A percentile compares a stretch with the other conserved stretches of the same genome.
These are phyloP conservation scores for Acronicta alni DNA, from an alignment of 2,888 invertebrate species.

Conservation along the genomic window DNA sequence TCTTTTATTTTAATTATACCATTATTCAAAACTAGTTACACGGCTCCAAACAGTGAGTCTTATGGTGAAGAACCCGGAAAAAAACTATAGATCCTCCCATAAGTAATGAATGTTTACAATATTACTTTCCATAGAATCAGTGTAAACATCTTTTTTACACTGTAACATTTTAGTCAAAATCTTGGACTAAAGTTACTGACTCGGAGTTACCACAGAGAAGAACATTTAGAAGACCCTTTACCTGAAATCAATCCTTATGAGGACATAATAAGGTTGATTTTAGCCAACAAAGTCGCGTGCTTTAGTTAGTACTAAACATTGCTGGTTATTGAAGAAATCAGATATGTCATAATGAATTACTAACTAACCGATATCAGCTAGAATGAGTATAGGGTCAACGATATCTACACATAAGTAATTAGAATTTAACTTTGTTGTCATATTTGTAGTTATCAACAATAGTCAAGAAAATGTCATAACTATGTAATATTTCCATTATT, in stretches of 20 bases:
- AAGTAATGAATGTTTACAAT: no score
- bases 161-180: no score
- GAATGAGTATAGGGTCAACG: constrained; percentile 7
- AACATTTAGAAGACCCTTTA: no score
- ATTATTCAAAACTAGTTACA: no score
- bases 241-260: background rate
- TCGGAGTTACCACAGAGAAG: background rate
- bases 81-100: no score
- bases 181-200: background rate
- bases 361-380: background rate
- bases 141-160: no score
- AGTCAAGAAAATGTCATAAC: background rate
- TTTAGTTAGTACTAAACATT: background rate
- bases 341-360: background rate
- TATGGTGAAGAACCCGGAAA: no score
- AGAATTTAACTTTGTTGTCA: background rate
- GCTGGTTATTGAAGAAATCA: background rate
- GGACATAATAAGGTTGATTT: no score
- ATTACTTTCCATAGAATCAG: no score
- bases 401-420: background rate
- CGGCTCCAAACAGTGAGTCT: no score
- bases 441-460: constrained; percentile 5
- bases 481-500: background rate
- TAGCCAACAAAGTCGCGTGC: background rate
- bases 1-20: no score